phyloP scores from a whole-genome alignment of 2,888 invertebrate species.

The Dermolepida albohirtum region DNA sequence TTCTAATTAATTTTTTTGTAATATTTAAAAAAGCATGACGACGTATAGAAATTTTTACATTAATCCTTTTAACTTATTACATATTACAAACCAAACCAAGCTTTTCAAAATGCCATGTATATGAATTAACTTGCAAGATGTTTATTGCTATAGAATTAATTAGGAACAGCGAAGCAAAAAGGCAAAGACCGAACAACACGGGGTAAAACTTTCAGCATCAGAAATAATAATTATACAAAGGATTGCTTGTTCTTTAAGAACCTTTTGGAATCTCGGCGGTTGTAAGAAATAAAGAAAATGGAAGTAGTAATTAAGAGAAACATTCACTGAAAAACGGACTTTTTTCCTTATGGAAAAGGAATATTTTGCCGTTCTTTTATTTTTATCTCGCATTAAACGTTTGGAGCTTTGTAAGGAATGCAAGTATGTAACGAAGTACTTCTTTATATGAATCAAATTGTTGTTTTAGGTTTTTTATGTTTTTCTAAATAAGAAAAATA shows the following conservation, averaged over 20 bases:
- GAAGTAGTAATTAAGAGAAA: constrained; percentile 43
- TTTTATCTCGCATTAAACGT: constrained; percentile 33
- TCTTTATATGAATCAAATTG: too few relatives aligned
- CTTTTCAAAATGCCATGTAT: constrained; percentile 7
- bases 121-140: constrained; percentile 5
- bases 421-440: too few relatives aligned
- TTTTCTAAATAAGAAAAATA: too few relatives aligned
- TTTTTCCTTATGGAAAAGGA: constrained; percentile 6
- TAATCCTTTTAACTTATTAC: constrained; percentile 15
- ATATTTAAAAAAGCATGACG: background rate
- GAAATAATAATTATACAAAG: constrained; percentile 39
- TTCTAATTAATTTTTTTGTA: constrained; percentile 6
- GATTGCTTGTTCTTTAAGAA: constrained; percentile 37
- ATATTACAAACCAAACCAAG: constrained; percentile 25
- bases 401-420: constrained; percentile 2
- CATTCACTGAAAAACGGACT: constrained; percentile 22
- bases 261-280: constrained; percentile 27
- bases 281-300: constrained; percentile 33
- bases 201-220: constrained; percentile 20
- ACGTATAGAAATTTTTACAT: background rate
- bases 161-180: constrained; percentile 12
- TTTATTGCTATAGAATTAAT: constrained; percentile 25
- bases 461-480: too few relatives aligned
- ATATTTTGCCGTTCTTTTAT: constrained; percentile 24
- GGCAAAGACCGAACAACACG: background rate